Percentiles rank a stretch among this genome's conserved stretches.
Conservation (phyloP, 2,113 vertebrate species). For the Chinchilla lanigera region DNA sequence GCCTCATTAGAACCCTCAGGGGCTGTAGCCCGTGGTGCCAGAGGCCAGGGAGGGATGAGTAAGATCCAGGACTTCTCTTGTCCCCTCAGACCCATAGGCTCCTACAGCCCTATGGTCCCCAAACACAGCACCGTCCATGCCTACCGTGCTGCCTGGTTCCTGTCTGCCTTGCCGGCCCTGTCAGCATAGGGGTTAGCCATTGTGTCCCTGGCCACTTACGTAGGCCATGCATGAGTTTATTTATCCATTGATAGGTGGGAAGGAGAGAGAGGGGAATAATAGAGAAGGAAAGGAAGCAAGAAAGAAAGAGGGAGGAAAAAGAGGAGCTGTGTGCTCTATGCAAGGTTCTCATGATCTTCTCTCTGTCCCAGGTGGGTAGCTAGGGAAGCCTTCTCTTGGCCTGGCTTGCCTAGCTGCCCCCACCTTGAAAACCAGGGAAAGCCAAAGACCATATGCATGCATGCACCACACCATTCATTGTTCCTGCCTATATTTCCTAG, state of each 20-base stretch:
- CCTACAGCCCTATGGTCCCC: background rate
- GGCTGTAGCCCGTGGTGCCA: too few relatives aligned
- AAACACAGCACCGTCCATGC: background rate
- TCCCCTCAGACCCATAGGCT: background rate
- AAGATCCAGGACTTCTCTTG: background rate
- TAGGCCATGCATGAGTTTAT: background rate
- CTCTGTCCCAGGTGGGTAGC: background rate
- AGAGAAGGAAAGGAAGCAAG: background rate
- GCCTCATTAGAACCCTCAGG: rapidly evolving
- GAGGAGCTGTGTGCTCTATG: background rate
- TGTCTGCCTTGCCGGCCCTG: background rate
- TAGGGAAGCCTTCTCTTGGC: background rate
- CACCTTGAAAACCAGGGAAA: background rate
- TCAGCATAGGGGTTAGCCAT: background rate
- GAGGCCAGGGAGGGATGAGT: background rate
- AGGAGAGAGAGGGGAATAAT: background rate
- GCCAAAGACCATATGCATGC: background rate
- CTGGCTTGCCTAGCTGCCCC: background rate
- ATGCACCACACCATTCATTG: background rate
- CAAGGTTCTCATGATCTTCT: background rate
- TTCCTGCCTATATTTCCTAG: background rate
- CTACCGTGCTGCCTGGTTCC: background rate
- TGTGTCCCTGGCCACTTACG: background rate
- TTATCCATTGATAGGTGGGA: background rate
- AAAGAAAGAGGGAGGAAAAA: too few relatives aligned